phyloP scores from a whole-genome alignment of 2,113 vertebrate genomes.

The Carassius carassius region DNA sequence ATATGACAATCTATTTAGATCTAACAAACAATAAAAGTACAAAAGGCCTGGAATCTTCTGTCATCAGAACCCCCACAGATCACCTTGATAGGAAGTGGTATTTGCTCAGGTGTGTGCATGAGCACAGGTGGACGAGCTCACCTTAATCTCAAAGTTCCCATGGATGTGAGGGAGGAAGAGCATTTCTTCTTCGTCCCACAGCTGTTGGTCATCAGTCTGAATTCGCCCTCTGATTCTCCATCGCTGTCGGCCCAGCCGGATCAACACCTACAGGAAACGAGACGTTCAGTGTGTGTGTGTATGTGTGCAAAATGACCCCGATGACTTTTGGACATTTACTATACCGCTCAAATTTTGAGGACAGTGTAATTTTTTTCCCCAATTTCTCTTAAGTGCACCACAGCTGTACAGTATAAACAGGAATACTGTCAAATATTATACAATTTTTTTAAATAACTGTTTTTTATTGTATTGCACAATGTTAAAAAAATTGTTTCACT shows the following conservation, averaged over 20 bases:
- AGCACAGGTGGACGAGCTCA: conserved; percentile 52
- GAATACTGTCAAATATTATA: no score
- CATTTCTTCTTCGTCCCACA: conserved; percentile 91
- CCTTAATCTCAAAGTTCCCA: conserved; percentile 95
- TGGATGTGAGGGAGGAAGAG: conserved; percentile 87
- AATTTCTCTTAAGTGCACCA: no score
- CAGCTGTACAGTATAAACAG: no score
- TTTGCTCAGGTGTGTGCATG: conserved; percentile 49
- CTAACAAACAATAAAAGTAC: not conserved
- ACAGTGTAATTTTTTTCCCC: no score
- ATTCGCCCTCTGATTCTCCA: conserved; percentile 92
- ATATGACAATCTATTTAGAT: conserved; percentile 20
- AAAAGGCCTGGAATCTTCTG: conserved; percentile 32
- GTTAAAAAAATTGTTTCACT: no score
- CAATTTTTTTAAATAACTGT: no score
- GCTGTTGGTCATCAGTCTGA: conserved; percentile 87
- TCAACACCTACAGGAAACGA: conserved; percentile 78
- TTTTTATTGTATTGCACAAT: no score
- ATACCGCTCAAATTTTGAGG: not conserved
- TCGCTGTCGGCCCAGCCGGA: conserved; percentile 87
- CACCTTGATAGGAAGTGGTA: conserved; percentile 29
- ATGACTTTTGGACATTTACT: not conserved
- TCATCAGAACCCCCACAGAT: conserved; percentile 24
- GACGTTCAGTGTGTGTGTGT: not conserved
- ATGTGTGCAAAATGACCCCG: not conserved